Evolutionary conservation across 1,140 invertebrate species (phyloP).

Genomic region (Pseudomyrmex dendroicus): DNA sequence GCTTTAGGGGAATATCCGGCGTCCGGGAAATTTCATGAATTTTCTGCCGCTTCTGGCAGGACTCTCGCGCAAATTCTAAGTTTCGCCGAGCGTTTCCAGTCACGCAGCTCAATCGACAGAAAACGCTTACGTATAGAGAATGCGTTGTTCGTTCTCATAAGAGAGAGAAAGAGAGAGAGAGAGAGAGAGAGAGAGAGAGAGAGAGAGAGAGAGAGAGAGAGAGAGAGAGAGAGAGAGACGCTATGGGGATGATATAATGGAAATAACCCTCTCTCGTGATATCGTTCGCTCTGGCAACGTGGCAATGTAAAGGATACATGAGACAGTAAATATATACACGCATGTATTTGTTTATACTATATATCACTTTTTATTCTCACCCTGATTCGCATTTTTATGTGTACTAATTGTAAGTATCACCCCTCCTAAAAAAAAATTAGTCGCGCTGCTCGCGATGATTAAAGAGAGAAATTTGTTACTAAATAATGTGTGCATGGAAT

Average conservation of each 20-base stretch:
- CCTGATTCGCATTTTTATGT: too few species aligned
- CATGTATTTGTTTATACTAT: background rate
- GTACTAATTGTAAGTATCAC: background rate
- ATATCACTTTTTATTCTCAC: background rate
- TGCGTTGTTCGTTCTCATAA: background rate
- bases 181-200: too few species aligned
- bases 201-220: too few species aligned
- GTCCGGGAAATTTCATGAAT: slow-evolving; percentile 28
- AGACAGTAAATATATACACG: background rate
- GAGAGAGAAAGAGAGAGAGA: too few species aligned
- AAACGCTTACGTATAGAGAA: slow-evolving; percentile 38
- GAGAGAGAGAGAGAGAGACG: too few species aligned
- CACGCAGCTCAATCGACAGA: slow-evolving; percentile 42
- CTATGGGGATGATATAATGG: slow-evolving; percentile 27
- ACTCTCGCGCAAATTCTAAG: slow-evolving; percentile 35
- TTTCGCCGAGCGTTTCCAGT: slow-evolving; percentile 43
- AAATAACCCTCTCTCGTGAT: slow-evolving; percentile 25
- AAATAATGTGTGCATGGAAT: background rate
- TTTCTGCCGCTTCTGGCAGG: background rate
- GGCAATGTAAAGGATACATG: background rate
- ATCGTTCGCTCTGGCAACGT: background rate
- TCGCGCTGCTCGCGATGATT: background rate
- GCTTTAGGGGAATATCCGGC: slow-evolving; percentile 38
- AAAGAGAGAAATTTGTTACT: background rate
- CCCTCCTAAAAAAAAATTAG: too few species aligned